These are phyloP conservation scores for Drosophila tropicalis DNA, from an alignment of 1,140 invertebrate species.

Conservation along the genomic window DNA sequence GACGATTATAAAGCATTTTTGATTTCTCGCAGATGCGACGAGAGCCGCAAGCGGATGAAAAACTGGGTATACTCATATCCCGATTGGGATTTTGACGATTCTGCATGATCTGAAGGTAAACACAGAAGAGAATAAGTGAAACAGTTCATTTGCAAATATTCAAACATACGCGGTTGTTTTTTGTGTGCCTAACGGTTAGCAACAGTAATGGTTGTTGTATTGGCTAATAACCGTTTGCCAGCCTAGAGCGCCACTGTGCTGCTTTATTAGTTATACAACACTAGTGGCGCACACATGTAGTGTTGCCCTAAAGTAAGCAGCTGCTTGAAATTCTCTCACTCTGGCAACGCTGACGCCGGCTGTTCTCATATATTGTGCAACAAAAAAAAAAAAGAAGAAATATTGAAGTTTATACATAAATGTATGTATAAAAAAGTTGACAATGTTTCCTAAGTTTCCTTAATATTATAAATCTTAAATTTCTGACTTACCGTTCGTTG, in stretches of 20 bases:
- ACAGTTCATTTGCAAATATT: background rate
- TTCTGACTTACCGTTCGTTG: conserved; percentile 34
- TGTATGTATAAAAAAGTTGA: conserved; percentile 34
- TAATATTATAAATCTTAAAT: background rate
- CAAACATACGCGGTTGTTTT: background rate
- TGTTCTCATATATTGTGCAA: conserved; percentile 40
- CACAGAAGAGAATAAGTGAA: background rate
- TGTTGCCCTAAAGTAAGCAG: conserved; percentile 13
- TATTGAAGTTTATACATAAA: background rate
- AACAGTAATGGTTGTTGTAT: background rate
- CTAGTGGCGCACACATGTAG: background rate
- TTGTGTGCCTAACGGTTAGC: background rate
- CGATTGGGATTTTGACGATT: conserved; percentile 58
- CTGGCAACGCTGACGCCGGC: conserved; percentile 28
- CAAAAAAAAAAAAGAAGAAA: no score
- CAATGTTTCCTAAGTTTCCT: conserved; percentile 8
- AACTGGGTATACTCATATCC: conserved; percentile 56
- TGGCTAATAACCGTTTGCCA: background rate
- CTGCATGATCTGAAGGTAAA: conserved; percentile 38
- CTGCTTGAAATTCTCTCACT: conserved; percentile 10
- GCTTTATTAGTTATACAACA: background rate
- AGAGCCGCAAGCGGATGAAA: conserved; percentile 59
- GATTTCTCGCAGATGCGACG: conserved; percentile 63
- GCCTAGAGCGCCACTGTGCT: background rate
- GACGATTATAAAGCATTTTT: conserved; percentile 71